Conservation (phyloP, 2,113 vertebrate species). For the Microtus montanus region DNA sequence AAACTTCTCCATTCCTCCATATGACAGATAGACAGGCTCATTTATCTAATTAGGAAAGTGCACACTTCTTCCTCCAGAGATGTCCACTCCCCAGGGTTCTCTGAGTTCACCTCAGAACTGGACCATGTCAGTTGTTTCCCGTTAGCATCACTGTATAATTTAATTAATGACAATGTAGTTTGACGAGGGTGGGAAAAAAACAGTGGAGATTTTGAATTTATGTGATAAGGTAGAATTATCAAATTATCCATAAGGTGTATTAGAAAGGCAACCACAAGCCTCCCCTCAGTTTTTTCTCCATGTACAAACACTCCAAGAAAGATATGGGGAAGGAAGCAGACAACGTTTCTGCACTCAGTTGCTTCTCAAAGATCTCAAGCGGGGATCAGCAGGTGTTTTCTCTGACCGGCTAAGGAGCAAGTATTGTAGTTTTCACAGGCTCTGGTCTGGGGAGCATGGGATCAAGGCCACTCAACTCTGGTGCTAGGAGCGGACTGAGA, state of each 20-base stretch:
- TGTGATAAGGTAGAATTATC: neutral
- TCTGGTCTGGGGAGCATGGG: neutral
- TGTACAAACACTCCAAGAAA: neutral
- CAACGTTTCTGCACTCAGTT: neutral
- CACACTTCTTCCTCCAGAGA: neutral
- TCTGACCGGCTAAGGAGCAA: neutral
- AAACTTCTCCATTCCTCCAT: neutral
- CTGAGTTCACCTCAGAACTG: neutral
- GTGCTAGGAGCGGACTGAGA: neutral
- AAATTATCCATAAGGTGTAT: neutral
- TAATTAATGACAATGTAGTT: neutral
- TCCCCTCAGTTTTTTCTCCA: fast-evolving
- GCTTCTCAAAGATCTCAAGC: neutral
- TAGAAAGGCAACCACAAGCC: neutral
- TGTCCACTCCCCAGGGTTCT: neutral
- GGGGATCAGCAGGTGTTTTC: neutral
- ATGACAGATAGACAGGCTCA: neutral
- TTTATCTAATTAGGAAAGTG: too few species aligned
- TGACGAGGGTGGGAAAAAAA: neutral
- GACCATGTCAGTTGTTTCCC: neutral
- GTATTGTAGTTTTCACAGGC: neutral
- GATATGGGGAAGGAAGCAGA: neutral
- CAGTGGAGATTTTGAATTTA: neutral
- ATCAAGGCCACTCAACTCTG: neutral
- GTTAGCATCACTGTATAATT: neutral